Percentiles rank a stretch among this genome's conserved stretches.
Evolutionary conservation across 37 sponge, comb jelly and placozoan species (phyloP).

Genomic region (Axinella damicornis): DNA sequence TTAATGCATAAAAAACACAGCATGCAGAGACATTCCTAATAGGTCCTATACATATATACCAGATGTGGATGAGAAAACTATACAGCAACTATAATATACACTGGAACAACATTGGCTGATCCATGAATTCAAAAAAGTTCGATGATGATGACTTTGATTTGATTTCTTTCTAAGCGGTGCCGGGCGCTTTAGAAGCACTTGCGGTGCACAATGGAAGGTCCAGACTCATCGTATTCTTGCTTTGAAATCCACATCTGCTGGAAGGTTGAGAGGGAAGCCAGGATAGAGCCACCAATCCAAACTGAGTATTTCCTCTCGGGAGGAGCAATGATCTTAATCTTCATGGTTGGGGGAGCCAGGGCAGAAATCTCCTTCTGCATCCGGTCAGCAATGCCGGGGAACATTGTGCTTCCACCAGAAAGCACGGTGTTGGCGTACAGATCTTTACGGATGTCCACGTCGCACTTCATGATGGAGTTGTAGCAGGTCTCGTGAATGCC

Average conservation of each 20-base stretch:
- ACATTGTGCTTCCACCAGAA: constrained; percentile 99
- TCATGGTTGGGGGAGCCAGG: constrained; percentile 99
- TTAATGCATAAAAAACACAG: too few species aligned
- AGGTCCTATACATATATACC: too few species aligned
- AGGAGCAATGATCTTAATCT: constrained; percentile 99
- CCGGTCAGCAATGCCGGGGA: constrained; percentile 98
- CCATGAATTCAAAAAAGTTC: too few species aligned
- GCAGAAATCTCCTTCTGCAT: constrained; percentile 99
- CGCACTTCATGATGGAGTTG: constrained; percentile 99
- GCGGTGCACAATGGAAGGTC: constrained; percentile 99
- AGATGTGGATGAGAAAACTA: neutral
- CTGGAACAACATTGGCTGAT: too few species aligned
- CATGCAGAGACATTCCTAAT: too few species aligned
- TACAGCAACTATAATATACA: neutral
- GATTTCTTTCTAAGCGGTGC: too few species aligned
- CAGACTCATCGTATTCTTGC: constrained; percentile 99
- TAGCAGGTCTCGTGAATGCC: constrained; percentile 99
- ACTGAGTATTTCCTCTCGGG: constrained; percentile 99
- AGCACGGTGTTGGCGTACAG: constrained; percentile 99
- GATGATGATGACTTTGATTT: too few species aligned
- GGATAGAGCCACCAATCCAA: constrained; percentile 99
- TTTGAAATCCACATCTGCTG: constrained; percentile 99
- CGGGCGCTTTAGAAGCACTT: constrained; percentile 95
- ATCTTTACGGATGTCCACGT: constrained; percentile 99
- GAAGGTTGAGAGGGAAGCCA: constrained; percentile 99